These are phyloP conservation scores for Andrena dorsata DNA, from an alignment of 2,888 invertebrate genomes.

Conservation along the genomic window DNA sequence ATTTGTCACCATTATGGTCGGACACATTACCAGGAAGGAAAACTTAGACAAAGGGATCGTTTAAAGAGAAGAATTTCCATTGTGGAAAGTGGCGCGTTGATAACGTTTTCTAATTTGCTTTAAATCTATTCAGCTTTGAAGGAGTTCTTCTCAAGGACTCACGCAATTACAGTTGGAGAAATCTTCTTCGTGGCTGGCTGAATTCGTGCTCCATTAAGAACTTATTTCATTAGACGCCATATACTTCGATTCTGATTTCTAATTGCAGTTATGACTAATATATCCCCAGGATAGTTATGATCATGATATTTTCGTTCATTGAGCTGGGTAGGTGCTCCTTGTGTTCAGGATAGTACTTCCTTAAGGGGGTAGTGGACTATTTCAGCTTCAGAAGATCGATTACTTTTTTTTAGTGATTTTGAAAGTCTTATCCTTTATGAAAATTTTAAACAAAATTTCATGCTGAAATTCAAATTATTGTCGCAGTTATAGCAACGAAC, in stretches of 20 bases:
- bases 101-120: constrained; percentile 62
- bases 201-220: constrained; percentile 40
- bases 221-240: constrained; percentile 32
- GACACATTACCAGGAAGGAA: neutral
- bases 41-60: constrained; percentile 22
- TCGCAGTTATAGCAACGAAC: no score
- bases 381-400: no score
- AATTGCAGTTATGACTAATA: constrained; percentile 20
- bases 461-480: no score
- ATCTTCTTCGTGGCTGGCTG: constrained; percentile 38
- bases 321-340: neutral
- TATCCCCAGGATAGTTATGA: neutral
- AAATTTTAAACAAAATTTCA: no score
- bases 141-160: constrained; percentile 33
- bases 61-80: constrained; percentile 56
- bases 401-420: no score
- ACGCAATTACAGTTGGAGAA: constrained; percentile 35
- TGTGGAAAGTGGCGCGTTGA: constrained; percentile 32
- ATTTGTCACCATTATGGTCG: constrained; percentile 3
- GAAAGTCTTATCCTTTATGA: no score
- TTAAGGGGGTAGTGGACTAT: no score
- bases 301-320: constrained; percentile 5
- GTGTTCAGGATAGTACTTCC: neutral
- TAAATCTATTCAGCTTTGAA: constrained; percentile 50
- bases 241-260: constrained; percentile 18